Evolutionary conservation across 2,888 invertebrate species (phyloP), one percentile per base, ranked within the genome.

Genomic region (Hofmannophila pseudospretella): DNA sequence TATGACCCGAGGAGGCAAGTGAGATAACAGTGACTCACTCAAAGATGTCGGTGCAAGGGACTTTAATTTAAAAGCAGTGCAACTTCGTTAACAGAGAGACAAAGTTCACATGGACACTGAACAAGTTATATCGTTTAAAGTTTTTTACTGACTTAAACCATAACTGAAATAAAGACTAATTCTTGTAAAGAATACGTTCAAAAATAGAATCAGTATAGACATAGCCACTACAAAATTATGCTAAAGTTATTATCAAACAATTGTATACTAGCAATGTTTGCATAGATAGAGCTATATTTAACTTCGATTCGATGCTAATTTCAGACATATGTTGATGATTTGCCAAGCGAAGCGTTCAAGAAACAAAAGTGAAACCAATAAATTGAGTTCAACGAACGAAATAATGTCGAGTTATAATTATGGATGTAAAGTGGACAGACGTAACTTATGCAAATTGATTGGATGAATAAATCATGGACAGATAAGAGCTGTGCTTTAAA

Each of bases 11-110:
- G 46, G 67, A 67, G 63, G 60, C 65, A 50, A 43, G 51, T 49
- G 54, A 78, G 63, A 61, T 65, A 50, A 42, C 50, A 49, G 53
- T 79, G 75, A 79, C 59, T 76, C 72, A 79, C 55, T 34, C 51
- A 51, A 51, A 47, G 50, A 47, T 49, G 43, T 42, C 42, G 52
- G 41, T 32, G 31, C 28, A 19, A 42, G 39, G 37, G 31, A 34
- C 42, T 28, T 45, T 42, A 47, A 47, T 40, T 47, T 38, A 32
- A 34, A 40, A 40, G 40, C 41, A 34, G 33, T 40, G 35, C 33
- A 47, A 42, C 39, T 34, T 45, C 22, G 41, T 45, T 41, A 12
- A 38, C 41, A 31, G 45, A 44, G 32, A 16, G 16, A 16, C 3
- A 16, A 4, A 16, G 16, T n/a, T n/a, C n/a, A n/a, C n/a, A n/a